A percentile compares a stretch with the other conserved stretches of the same genome.
Conservation (phyloP, 64 coral and sea anemone species). For the Exaiptasia diaphana region DNA sequence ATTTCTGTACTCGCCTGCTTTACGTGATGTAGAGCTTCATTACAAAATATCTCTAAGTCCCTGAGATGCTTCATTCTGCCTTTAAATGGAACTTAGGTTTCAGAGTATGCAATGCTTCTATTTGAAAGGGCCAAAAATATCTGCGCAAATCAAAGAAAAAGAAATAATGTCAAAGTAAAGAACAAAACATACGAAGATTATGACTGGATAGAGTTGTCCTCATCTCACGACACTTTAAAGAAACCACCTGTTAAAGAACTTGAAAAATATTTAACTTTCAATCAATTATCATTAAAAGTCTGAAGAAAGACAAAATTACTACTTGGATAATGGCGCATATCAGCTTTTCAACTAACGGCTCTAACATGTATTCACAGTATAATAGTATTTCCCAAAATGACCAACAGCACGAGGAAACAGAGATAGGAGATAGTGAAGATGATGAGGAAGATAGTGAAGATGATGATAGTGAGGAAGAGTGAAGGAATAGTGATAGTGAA, state of each 20-base stretch:
- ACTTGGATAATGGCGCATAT: slow-evolving; percentile 11
- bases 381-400: not conserved
- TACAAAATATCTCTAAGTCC: too few species aligned
- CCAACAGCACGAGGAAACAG: not conserved
- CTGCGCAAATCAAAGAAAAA: slow-evolving; percentile 28
- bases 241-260: slow-evolving; percentile 28
- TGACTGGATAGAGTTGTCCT: not conserved
- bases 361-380: not conserved
- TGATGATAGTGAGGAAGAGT: too few species aligned
- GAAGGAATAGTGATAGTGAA: too few species aligned
- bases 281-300: not conserved
- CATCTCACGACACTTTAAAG: not conserved
- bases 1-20: too few species aligned
- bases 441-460: not conserved
- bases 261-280: slow-evolving; percentile 21
- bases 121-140: not conserved
- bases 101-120: too few species aligned
- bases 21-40: too few species aligned
- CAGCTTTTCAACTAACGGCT: slow-evolving; percentile 11
- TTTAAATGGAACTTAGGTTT: too few species aligned
- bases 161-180: slow-evolving; percentile 24
- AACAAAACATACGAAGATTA: slow-evolving; percentile 36
- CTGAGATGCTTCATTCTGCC: too few species aligned
- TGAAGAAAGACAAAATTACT: not conserved
- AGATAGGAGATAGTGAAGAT: not conserved